Evolutionary conservation across 2,797 vertebrate genomes (phyloP).

Genomic region (Halcyon smyrnensis): DNA sequence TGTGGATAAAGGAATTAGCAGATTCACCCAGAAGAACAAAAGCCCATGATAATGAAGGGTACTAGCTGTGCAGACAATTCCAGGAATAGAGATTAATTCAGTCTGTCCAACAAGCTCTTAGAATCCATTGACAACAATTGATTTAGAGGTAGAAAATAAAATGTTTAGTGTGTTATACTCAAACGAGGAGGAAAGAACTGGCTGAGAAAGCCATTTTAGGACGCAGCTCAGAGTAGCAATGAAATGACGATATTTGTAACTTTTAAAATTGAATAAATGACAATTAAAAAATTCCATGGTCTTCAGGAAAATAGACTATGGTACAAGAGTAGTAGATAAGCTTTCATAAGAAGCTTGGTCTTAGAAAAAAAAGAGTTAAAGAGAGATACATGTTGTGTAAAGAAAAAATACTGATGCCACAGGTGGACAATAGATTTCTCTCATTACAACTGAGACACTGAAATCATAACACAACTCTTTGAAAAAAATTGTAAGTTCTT

Average conservation of each 20-base stretch:
- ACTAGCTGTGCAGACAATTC: neutral
- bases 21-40: neutral
- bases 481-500: neutral
- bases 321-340: neutral
- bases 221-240: neutral
- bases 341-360: neutral
- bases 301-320: neutral
- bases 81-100: neutral
- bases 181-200: neutral
- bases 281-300: neutral
- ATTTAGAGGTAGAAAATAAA: neutral
- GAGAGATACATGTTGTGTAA: neutral
- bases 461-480: neutral
- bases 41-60: neutral
- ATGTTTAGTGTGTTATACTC: neutral
- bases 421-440: neutral
- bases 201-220: neutral
- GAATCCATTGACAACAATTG: neutral
- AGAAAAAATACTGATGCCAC: neutral
- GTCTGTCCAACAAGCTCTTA: neutral
- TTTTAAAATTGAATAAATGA: neutral
- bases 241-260: neutral
- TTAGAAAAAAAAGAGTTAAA: neutral
- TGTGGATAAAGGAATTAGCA: neutral
- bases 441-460: neutral